These are phyloP conservation scores for Picus viridis DNA, from an alignment of 2,797 vertebrate species.

Conservation along the genomic window DNA sequence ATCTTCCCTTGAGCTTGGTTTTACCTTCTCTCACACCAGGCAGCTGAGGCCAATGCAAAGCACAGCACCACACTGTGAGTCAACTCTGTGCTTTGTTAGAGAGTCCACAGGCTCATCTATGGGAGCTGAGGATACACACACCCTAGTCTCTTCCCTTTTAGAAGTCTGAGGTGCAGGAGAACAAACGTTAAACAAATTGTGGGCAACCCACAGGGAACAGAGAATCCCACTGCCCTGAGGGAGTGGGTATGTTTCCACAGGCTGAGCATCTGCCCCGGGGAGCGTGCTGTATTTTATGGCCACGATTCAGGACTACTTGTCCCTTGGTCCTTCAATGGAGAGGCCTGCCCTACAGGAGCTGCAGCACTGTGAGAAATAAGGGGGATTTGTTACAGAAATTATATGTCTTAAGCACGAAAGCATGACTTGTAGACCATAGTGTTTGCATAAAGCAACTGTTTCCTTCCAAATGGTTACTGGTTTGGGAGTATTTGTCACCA, in stretches of 20 bases:
- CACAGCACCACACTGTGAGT: fast-evolving
- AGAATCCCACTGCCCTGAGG: not conserved
- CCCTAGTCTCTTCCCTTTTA: not conserved
- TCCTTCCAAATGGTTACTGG: conserved; percentile 17
- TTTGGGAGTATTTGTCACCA: conserved; percentile 23
- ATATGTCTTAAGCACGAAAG: conserved; percentile 6
- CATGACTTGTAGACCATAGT: not conserved
- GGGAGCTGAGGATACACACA: fast-evolving
- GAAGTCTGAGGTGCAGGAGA: fast-evolving
- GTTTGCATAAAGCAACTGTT: conserved; percentile 24
- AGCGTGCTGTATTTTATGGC: fast-evolving
- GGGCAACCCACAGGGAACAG: fast-evolving
- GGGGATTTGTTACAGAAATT: not conserved
- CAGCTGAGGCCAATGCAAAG: not conserved
- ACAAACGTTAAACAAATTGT: not conserved
- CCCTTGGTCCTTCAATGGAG: not conserved
- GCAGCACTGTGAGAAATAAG: not conserved
- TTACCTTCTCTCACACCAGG: not conserved
- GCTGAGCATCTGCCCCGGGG: not conserved
- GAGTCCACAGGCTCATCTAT: fast-evolving
- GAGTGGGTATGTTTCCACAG: not conserved
- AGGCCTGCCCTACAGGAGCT: not conserved
- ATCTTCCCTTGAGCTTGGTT: not conserved
- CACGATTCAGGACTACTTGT: not conserved
- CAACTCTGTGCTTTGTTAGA: fast-evolving